These are phyloP conservation scores for Anoura caudifer DNA, from an alignment of 2,113 vertebrate species.

Conservation along the genomic window DNA sequence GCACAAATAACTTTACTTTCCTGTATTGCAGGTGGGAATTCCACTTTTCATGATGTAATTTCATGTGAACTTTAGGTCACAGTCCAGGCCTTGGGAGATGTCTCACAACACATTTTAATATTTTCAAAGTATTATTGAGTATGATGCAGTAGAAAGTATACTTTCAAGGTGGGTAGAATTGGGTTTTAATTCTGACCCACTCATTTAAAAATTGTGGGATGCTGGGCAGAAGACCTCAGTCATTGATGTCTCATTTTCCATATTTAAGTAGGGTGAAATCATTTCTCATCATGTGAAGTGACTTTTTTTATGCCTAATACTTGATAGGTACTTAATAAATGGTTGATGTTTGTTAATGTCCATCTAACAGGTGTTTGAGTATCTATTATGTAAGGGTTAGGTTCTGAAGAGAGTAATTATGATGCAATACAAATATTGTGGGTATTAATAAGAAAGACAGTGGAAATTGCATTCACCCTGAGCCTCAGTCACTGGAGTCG, in stretches of 20 bases:
- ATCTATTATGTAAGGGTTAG: neutral
- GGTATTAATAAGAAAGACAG: neutral
- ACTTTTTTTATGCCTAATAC: neutral
- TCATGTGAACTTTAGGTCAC: neutral
- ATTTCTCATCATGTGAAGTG: neutral
- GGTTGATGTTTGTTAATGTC: neutral
- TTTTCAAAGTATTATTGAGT: neutral
- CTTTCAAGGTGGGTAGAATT: neutral
- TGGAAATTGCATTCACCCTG: neutral
- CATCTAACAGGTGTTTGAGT: neutral
- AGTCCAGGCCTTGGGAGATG: neutral
- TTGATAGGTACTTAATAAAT: neutral
- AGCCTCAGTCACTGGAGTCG: neutral
- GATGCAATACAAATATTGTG: neutral
- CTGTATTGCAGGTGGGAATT: neutral
- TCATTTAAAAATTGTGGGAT: neutral
- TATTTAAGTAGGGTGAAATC: neutral
- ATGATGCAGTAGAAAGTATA: neutral
- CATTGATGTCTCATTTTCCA: neutral
- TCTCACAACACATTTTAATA: neutral
- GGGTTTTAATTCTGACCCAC: neutral
- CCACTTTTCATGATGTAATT: slow-evolving; percentile 16
- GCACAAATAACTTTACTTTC: neutral
- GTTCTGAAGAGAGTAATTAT: neutral
- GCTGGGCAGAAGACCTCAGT: neutral